These are phyloP conservation scores for Notarius lentiginosus DNA, from an alignment of 2,113 vertebrate species.

Conservation along the genomic window DNA sequence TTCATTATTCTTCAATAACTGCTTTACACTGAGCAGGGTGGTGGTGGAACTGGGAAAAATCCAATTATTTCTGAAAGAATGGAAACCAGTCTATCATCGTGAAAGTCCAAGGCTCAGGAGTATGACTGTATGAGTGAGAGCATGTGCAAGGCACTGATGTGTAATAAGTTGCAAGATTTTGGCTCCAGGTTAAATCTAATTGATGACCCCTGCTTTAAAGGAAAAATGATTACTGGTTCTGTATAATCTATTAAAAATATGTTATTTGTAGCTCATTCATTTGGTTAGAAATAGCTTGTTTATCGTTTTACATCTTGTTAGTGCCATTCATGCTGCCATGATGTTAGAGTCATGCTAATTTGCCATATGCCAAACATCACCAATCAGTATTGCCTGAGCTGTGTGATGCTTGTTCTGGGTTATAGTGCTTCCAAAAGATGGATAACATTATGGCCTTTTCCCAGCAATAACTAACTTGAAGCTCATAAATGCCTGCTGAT, in stretches of 20 bases:
- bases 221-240: not conserved
- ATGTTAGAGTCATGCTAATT: not conserved
- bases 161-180: not conserved
- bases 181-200: not conserved
- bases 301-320: not conserved
- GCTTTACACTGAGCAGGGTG: too few relatives aligned
- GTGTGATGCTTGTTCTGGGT: not conserved
- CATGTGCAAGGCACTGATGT: not conserved
- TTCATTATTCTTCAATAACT: too few relatives aligned
- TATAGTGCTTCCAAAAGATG: not conserved
- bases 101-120: not conserved
- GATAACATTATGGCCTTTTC: not conserved
- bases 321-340: not conserved
- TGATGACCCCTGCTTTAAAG: not conserved
- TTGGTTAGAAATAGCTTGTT: not conserved
- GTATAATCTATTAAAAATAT: too few relatives aligned
- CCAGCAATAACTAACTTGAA: conserved; percentile 10
- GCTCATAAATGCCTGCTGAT: conserved; percentile 10
- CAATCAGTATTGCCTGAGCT: not conserved
- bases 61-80: not conserved
- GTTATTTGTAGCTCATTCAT: not conserved
- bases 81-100: not conserved
- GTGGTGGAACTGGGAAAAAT: not conserved
- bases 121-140: not conserved
- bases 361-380: not conserved